phyloP scores from a whole-genome alignment of 2,113 vertebrate species.

The Isichthys henryi region DNA sequence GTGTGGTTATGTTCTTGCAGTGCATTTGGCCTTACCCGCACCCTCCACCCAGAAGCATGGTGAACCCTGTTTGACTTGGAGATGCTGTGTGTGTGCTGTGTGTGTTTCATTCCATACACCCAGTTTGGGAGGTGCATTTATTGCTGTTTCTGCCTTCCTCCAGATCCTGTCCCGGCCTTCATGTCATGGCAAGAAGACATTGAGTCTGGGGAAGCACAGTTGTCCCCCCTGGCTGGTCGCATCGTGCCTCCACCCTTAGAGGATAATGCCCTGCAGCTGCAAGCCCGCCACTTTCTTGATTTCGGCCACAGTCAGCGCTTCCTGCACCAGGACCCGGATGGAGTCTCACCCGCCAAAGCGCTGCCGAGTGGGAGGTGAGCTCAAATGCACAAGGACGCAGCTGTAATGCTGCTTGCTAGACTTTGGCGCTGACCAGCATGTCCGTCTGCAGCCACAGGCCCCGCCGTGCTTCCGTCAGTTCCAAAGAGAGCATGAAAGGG shows the following conservation, averaged over 20 bases:
- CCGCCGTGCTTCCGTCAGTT: conserved; percentile 81
- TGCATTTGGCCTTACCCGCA: background rate
- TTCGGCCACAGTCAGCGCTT: conserved; percentile 91
- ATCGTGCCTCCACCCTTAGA: conserved; percentile 80
- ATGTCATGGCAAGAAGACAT: conserved; percentile 92
- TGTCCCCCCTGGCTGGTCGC: conserved; percentile 91
- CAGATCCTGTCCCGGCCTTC: conserved; percentile 89
- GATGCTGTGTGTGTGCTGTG: background rate
- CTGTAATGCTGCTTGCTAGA: background rate
- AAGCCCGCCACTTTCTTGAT: conserved; percentile 84
- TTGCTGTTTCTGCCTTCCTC: conserved; percentile 25
- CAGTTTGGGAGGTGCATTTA: background rate
- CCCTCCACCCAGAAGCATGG: background rate
- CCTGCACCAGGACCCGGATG: conserved; percentile 77
- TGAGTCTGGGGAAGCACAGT: conserved; percentile 88
- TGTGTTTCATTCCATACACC: background rate
- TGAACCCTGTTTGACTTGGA: background rate
- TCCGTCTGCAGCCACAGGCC: conserved; percentile 57
- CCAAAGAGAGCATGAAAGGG: conserved; percentile 84
- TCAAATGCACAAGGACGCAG: background rate
- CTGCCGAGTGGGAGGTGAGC: conserved; percentile 73
- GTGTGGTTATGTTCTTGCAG: background rate
- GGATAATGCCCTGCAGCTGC: conserved; percentile 74
- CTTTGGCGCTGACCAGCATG: background rate
- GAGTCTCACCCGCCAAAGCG: conserved; percentile 79